phyloP scores from a whole-genome alignment of 2,888 invertebrate genomes.

The Flabesymbios commensalis region DNA sequence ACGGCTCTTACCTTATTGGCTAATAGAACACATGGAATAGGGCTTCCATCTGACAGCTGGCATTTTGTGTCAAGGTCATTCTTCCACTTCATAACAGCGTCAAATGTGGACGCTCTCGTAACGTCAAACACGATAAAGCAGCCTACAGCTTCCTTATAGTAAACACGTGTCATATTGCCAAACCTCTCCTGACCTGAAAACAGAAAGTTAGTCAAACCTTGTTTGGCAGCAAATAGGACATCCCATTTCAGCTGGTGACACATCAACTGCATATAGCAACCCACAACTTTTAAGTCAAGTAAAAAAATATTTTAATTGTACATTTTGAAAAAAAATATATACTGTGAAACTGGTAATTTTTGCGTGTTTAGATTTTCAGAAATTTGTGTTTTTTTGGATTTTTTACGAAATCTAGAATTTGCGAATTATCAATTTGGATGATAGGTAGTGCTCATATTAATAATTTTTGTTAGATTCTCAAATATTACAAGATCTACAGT shows the following conservation, averaged over 20 bases:
- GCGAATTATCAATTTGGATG: too few species aligned
- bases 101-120: constrained; percentile 66
- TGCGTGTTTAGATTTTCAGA: too few species aligned
- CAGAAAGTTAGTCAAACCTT: background rate
- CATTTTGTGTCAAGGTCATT: constrained; percentile 68
- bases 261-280: too few species aligned
- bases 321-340: background rate
- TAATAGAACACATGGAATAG: constrained; percentile 67
- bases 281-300: too few species aligned
- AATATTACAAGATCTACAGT: too few species aligned
- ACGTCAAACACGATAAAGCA: constrained; percentile 67
- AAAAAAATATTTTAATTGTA: background rate
- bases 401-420: too few species aligned
- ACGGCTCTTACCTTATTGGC: constrained; percentile 65
- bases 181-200: constrained; percentile 67
- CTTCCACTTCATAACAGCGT: constrained; percentile 68
- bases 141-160: constrained; percentile 67
- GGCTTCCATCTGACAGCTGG: constrained; percentile 64
- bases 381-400: too few species aligned
- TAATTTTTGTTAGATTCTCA: too few species aligned
- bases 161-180: constrained; percentile 69
- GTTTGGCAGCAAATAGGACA: too few species aligned
- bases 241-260: too few species aligned
- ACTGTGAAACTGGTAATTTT: too few species aligned
- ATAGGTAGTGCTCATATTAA: too few species aligned